These are phyloP conservation scores for Papilio gigon DNA, from an alignment of 2,888 invertebrate genomes.

Conservation along the genomic window DNA sequence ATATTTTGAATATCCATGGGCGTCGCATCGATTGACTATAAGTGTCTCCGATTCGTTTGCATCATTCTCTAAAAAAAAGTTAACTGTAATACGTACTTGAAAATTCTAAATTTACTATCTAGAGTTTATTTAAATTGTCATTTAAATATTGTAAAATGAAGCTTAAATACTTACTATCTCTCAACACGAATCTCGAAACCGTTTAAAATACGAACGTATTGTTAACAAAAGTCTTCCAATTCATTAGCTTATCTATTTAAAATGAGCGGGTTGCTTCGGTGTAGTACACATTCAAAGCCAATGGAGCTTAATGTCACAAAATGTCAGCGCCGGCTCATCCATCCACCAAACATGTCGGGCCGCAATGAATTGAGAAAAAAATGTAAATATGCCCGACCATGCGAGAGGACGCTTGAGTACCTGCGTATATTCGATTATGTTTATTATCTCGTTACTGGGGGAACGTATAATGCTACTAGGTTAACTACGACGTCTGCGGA, in stretches of 20 bases:
- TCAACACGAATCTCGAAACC: slow-evolving; percentile 53
- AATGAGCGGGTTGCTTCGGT: slow-evolving; percentile 69
- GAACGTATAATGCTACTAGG: slow-evolving; percentile 31
- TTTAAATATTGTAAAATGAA: background rate
- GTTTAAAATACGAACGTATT: slow-evolving; percentile 57
- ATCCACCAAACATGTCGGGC: slow-evolving; percentile 61
- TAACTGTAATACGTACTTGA: too few relatives aligned
- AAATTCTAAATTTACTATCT: too few relatives aligned
- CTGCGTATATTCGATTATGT: slow-evolving; percentile 41
- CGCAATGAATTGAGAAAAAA: slow-evolving; percentile 68
- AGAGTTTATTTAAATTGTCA: background rate
- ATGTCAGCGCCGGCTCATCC: slow-evolving; percentile 68
- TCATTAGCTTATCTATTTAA: slow-evolving; percentile 81
- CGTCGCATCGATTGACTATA: too few relatives aligned
- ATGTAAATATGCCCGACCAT: slow-evolving; percentile 66
- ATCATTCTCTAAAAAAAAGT: too few relatives aligned
- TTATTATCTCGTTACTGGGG: slow-evolving; percentile 38
- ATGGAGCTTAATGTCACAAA: slow-evolving; percentile 80
- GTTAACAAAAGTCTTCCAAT: slow-evolving; percentile 76
- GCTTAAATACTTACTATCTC: slow-evolving; percentile 54
- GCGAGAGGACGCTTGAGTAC: slow-evolving; percentile 47
- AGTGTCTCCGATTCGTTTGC: too few relatives aligned
- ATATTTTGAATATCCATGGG: too few relatives aligned
- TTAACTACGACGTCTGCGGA: slow-evolving; percentile 22
- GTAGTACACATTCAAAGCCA: slow-evolving; percentile 75